Base-by-base conservation (phyloP, 2,113 vertebrate species). In the Lontra canadensis region DNA sequence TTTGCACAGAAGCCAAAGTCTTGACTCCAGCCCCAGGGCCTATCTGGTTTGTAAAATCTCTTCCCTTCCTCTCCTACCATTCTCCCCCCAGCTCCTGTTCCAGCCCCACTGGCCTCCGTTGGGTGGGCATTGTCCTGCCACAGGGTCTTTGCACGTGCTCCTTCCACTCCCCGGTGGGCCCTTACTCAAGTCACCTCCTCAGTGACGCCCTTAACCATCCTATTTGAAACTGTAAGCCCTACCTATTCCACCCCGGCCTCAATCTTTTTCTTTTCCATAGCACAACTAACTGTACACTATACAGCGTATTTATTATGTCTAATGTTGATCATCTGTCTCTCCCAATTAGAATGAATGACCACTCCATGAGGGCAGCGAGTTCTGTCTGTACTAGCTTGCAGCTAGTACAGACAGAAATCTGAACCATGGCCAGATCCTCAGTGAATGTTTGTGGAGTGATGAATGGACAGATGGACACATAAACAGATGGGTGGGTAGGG, bases 201-300 rank as follows among this genome's bases (percentile, higher is more conserved):
- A 63, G 29, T 20, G 11, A 82, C 7, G 65, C 13, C 15, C 49
- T 5, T 0, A 1, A 39, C 42, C 39, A 21, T 2, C 76, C 59
- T 61, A n/a, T 21, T 29, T 83, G 29, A 78, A 83, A 81, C 34
- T 0, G 5, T 5, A 71, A 65, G 36, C 36, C 34, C 17, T 65
- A 36, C 71, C n/a, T 11, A 7, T 3, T 61, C 57, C 1, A 8
- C 49, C 78, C 78, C 34, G 7, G 29, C 31, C 79, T 6, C 0
- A 42, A 63, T 3, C 39, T 59, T 47, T 25, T 0, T 31, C 34
- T 25, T 0, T 14, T 8, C 49, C 29, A 9, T 0, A 42, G 59
- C 14, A 6, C 0, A 20, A 84, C 17, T 3, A 3, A 18, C 29
- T 36, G 47, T 65, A 23, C 15, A 1, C 44, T 14, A 6, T 5